Evolutionary conservation across 2,888 invertebrate species (phyloP).

Genomic region (Drosophila hawaiiensis): DNA sequence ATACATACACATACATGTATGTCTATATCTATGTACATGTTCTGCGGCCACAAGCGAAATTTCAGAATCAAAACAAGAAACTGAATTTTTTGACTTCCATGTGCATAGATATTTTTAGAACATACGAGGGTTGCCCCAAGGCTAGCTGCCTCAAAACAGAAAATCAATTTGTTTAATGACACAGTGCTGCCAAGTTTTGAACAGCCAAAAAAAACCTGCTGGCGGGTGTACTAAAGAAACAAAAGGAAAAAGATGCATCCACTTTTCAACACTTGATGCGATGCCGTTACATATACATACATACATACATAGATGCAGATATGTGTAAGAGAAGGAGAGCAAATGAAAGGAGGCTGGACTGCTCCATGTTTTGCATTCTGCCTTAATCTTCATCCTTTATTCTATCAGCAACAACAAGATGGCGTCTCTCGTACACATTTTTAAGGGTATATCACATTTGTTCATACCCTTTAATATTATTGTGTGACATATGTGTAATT

Average conservation of each 20-base stretch:
- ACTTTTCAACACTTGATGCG: background rate
- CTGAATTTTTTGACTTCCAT: conserved; percentile 19
- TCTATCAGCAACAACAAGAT: background rate
- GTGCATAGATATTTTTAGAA: conserved; percentile 40
- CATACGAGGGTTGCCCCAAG: conserved; percentile 24
- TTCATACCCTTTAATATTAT: background rate
- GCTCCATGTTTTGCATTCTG: background rate
- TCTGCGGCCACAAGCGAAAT: conserved; percentile 1
- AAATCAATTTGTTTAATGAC: background rate
- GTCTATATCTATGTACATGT: background rate
- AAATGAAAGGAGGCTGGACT: background rate
- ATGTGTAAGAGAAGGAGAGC: background rate
- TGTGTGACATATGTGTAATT: background rate
- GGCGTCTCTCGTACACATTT: background rate
- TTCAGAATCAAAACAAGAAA: conserved; percentile 20
- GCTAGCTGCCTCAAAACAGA: background rate
- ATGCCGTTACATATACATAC: background rate
- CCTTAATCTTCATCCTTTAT: background rate
- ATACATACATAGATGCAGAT: background rate
- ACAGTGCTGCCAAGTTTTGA: conserved; percentile 1
- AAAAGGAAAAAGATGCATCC: background rate
- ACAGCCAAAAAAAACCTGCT: background rate
- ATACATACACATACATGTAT: background rate
- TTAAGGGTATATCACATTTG: background rate
- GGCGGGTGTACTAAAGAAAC: background rate